Base-by-base conservation (phyloP, 2,888 invertebrate genomes). In the Crematogaster levior region DNA sequence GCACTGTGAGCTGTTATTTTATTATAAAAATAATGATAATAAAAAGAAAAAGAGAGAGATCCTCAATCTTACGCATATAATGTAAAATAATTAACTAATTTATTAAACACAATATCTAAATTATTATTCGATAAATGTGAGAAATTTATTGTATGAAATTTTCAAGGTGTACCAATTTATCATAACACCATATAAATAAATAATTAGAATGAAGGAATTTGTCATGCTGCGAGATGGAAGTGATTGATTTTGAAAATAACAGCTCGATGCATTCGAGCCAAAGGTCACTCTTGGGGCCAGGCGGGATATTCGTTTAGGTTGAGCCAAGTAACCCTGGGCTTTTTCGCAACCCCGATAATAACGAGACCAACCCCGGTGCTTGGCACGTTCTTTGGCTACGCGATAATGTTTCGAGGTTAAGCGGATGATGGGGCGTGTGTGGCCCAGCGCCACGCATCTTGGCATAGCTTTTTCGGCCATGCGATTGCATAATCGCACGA, bases 391-490 rank as follows among this genome's bases (percentile, higher is more conserved):
- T 51, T 48, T 37, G 66, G 53, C 77, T 68, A 12, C 18, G 56
- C 9, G 60, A 48, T 46, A 43, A 46, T 15, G 43, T 75, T 53
- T 43, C 77, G 61, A 43, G n/a, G 43, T 46, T 80, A 74, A 48
- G n/a, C 15, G 34, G n/a, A 43, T 24, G 63, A 53, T 18, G 51
- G 40, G 9, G 30, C 34, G 43, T 83, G 74, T 77, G 86, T 92
- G 91, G 90, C 91, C 88, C 86, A 86, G 87, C 89, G 92, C 90
- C 91, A 90, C 90, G 91, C 92, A 90, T 86, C 90, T 92, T 92
- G 92, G 92, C 92, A 92, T 88, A 81, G 84, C 85, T 86, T 89
- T 91, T 89, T 89, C 85, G 89, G 89, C 87, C 90, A 89, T 51
- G 75, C 72, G 84, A 43, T 92, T 92, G 92, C 91, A 91, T 91